These are phyloP conservation scores for Seriola rivoliana DNA, from an alignment of 2,113 vertebrate species.

Conservation along the genomic window DNA sequence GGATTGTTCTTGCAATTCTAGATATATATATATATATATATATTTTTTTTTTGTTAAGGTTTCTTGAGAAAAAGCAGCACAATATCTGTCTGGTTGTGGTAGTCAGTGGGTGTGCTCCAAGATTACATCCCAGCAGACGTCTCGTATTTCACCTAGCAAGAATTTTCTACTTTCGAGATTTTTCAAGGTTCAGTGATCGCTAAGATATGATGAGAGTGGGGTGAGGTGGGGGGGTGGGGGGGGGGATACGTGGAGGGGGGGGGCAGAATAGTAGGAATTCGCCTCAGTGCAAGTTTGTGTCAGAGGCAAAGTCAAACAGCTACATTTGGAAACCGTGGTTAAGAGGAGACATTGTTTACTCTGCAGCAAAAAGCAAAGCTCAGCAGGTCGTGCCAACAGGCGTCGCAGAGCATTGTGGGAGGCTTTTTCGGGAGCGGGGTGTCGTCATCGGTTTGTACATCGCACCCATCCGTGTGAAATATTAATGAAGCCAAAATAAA, in stretches of 20 bases:
- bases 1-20: conserved; percentile 35
- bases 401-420: conserved; percentile 23
- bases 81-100: conserved; percentile 56
- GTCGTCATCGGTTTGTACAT: conserved; percentile 65
- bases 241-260: not conserved
- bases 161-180: conserved; percentile 63
- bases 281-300: conserved; percentile 51
- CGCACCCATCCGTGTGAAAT: conserved; percentile 63
- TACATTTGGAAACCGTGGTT: conserved; percentile 31
- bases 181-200: conserved; percentile 69
- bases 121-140: conserved; percentile 66
- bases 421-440: conserved; percentile 39
- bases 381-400: conserved; percentile 46
- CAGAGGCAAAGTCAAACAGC: conserved; percentile 49
- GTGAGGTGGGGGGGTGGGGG: not conserved
- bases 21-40: not conserved
- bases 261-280: conserved; percentile 23
- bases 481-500: conserved; percentile 72
- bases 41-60: conserved; percentile 31
- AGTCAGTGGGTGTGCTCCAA: conserved; percentile 60
- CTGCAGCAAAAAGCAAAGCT: conserved; percentile 47
- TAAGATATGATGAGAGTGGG: conserved; percentile 48
- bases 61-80: conserved; percentile 46
- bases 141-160: conserved; percentile 57
- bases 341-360: conserved; percentile 57